Percentiles rank a stretch among this genome's conserved stretches.
Evolutionary conservation across 2,888 invertebrate genomes (phyloP).

Genomic region (Ichneumoninae sp.): DNA sequence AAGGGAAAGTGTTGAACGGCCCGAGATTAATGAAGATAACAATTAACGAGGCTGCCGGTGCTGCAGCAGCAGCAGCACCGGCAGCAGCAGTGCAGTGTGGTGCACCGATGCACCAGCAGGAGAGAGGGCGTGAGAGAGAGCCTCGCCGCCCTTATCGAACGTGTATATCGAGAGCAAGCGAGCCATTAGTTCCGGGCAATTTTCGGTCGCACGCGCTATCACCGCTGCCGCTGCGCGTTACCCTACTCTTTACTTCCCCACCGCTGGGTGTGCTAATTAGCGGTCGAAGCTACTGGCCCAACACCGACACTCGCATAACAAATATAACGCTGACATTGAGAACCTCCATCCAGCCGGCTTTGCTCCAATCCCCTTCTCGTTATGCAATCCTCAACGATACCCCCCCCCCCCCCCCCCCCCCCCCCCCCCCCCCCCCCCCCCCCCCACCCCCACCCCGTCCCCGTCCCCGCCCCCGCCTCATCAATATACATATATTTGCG

Average conservation of each 20-base stretch:
- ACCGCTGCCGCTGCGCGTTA: slow-evolving; percentile 25
- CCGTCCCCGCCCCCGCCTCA: not conserved
- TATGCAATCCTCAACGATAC: not conserved
- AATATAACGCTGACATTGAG: slow-evolving; percentile 50
- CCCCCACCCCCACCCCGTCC: too few relatives aligned
- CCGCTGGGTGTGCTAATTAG: slow-evolving; percentile 54
- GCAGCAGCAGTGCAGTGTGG: slow-evolving; percentile 28
- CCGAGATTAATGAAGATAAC: slow-evolving; percentile 60
- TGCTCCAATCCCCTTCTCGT: slow-evolving; percentile 1
- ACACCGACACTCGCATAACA: slow-evolving; percentile 22
- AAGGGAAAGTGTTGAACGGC: slow-evolving; percentile 48
- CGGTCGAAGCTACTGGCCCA: slow-evolving; percentile 38
- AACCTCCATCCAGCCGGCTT: slow-evolving; percentile 13
- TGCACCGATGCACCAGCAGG: slow-evolving; percentile 23
- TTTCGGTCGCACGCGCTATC: slow-evolving; percentile 53
- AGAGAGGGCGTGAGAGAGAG: slow-evolving; percentile 22
- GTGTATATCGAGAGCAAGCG: slow-evolving; percentile 51
- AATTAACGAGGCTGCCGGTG: slow-evolving; percentile 50
- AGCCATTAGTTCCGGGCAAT: slow-evolving; percentile 60
- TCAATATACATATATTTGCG: slow-evolving; percentile 19
- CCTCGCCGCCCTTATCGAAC: slow-evolving; percentile 44
- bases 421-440: not conserved
- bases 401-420: not conserved
- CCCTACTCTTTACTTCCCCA: slow-evolving; percentile 12
- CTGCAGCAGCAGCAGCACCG: slow-evolving; percentile 3